Evolutionary conservation across 2,797 vertebrate genomes (phyloP).

Genomic region (Thamnophis elegans): DNA sequence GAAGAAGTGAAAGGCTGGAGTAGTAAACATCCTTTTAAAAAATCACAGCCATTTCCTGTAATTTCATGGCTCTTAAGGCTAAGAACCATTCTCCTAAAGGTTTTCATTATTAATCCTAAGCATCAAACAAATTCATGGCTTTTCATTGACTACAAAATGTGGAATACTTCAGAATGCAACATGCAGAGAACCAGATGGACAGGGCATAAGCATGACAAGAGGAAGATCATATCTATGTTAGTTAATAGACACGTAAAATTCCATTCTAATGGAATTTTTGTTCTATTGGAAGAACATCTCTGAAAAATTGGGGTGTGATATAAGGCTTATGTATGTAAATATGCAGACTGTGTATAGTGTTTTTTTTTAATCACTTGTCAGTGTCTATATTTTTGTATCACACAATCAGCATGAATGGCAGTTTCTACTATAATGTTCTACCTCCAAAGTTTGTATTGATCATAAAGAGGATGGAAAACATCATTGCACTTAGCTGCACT

Average conservation of each 20-base stretch:
- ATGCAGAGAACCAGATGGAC: not conserved
- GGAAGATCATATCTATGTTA: not conserved
- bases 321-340: not conserved
- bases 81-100: not conserved
- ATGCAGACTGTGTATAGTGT: not conserved
- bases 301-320: not conserved
- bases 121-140: not conserved
- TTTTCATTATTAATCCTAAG: not conserved
- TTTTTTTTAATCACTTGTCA: not conserved
- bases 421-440: not conserved
- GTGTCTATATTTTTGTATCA: not conserved
- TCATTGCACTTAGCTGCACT: not conserved
- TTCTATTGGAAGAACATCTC: not conserved
- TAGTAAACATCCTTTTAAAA: conserved; percentile 31
- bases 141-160: not conserved
- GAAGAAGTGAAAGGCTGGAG: not conserved
- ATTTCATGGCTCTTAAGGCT: conserved; percentile 9
- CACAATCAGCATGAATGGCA: not conserved
- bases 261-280: not conserved
- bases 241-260: not conserved
- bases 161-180: not conserved
- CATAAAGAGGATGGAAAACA: not conserved
- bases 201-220: not conserved
- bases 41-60: conserved; percentile 12
- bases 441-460: not conserved